Conservation (phyloP, 1,140 invertebrate species). For the Triops cancriformis region DNA sequence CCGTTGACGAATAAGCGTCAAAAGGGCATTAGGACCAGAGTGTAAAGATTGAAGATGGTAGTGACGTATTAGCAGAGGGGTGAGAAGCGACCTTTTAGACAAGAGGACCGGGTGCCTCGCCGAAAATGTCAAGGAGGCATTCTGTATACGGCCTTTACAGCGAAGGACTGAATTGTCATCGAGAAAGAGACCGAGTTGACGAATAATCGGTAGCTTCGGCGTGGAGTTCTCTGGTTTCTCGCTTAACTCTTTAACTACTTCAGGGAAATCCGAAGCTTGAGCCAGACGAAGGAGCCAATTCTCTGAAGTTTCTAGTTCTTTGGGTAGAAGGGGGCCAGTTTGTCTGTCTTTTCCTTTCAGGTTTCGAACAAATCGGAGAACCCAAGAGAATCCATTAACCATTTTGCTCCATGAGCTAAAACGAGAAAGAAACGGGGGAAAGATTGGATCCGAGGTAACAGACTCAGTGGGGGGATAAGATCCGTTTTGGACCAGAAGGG, state of each 20-base stretch:
- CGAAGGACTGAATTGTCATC: slow-evolving; percentile 18
- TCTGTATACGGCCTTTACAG: slow-evolving; percentile 19
- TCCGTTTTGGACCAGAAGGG: background rate
- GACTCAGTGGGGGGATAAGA: background rate
- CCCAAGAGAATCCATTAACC: background rate
- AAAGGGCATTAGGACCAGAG: too few species aligned
- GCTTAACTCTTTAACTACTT: slow-evolving; percentile 16
- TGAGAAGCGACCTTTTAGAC: background rate
- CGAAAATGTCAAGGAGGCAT: background rate
- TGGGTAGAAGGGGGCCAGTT: background rate
- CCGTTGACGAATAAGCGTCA: too few species aligned
- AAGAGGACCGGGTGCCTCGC: slow-evolving; percentile 16
- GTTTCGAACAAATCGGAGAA: background rate
- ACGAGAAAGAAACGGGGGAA: background rate
- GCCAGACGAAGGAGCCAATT: background rate
- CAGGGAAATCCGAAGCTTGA: background rate
- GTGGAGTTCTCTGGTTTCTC: background rate
- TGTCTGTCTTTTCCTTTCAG: background rate
- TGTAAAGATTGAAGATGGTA: too few species aligned
- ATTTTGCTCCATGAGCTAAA: background rate
- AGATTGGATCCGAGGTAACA: background rate
- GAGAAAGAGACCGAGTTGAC: slow-evolving; percentile 22
- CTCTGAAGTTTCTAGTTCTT: background rate
- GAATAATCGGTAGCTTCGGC: background rate
- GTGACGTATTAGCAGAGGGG: too few species aligned